These are phyloP conservation scores for Platycheirus rosarum DNA, from an alignment of 2,888 invertebrate species.

Conservation along the genomic window DNA sequence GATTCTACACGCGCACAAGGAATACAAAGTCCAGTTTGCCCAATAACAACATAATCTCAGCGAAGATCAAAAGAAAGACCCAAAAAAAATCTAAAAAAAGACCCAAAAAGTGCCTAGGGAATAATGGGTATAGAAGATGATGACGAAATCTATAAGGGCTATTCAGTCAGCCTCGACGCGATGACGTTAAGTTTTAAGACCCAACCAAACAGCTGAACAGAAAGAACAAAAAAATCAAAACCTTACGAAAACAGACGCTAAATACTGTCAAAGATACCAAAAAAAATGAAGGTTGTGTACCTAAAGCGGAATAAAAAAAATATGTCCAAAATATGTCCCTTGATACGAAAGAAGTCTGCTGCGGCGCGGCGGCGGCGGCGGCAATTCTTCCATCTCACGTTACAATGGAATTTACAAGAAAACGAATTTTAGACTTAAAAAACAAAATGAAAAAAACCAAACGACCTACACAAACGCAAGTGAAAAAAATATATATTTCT, in stretches of 20 bases:
- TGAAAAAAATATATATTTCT: neutral
- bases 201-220: conserved; percentile 8
- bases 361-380: too few relatives aligned
- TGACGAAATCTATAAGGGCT: conserved; percentile 9
- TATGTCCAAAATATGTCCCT: conserved; percentile 17
- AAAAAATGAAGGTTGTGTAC: neutral
- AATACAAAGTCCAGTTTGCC: conserved; percentile 15
- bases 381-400: conserved; percentile 27
- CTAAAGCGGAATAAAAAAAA: too few relatives aligned
- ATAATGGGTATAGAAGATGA: neutral
- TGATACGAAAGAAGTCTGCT: conserved; percentile 19
- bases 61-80: conserved; percentile 34
- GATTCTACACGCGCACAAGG: conserved; percentile 28
- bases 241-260: neutral
- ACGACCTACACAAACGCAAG: conserved; percentile 33
- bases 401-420: conserved; percentile 45
- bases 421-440: conserved; percentile 5
- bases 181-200: neutral
- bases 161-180: neutral
- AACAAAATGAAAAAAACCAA: conserved; percentile 1
- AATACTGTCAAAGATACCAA: conserved; percentile 3
- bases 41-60: conserved; percentile 1
- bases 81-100: conserved; percentile 18
- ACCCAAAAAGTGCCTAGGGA: conserved; percentile 26
- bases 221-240: conserved; percentile 15